Evolutionary conservation across 2,113 vertebrate genomes (phyloP).

Genomic region (Barbus barbus): DNA sequence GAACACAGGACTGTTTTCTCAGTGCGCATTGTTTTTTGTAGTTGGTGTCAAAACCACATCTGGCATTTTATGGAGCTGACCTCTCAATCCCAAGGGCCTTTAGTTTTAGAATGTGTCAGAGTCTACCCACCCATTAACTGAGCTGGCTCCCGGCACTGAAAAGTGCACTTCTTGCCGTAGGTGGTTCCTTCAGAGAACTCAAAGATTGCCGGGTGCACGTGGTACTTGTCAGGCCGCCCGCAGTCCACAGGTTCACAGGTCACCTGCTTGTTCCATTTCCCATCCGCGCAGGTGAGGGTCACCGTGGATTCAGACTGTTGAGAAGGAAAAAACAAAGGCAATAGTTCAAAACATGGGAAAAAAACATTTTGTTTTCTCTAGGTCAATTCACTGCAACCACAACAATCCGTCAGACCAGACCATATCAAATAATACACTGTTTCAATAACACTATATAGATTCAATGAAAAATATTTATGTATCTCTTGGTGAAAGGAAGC

Average conservation of each 20-base stretch:
- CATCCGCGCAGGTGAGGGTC: constrained; percentile 88
- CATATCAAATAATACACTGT: neutral
- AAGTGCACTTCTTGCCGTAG: constrained; percentile 89
- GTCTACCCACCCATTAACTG: constrained; percentile 86
- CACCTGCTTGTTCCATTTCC: constrained; percentile 95
- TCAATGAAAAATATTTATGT: neutral
- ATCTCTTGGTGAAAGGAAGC: constrained; percentile 36
- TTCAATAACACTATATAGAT: neutral
- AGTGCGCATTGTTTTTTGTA: neutral
- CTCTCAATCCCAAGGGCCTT: constrained; percentile 1
- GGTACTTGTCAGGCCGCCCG: constrained; percentile 90
- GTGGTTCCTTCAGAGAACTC: constrained; percentile 90
- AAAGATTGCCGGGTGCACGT: constrained; percentile 90
- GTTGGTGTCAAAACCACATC: neutral
- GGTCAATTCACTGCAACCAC: neutral
- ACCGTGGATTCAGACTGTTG: constrained; percentile 76
- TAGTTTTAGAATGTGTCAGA: neutral
- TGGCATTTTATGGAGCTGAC: constrained; percentile 34
- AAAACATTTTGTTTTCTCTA: constrained; percentile 12
- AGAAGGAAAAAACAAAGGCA: constrained; percentile 33
- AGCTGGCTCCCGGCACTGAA: constrained; percentile 89
- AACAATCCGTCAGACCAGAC: neutral
- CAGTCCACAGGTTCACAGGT: constrained; percentile 94
- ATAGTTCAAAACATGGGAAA: constrained; percentile 7
- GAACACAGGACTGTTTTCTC: neutral